phyloP scores from a whole-genome alignment of 2,113 vertebrate genomes.

The Lophius piscatorius region DNA sequence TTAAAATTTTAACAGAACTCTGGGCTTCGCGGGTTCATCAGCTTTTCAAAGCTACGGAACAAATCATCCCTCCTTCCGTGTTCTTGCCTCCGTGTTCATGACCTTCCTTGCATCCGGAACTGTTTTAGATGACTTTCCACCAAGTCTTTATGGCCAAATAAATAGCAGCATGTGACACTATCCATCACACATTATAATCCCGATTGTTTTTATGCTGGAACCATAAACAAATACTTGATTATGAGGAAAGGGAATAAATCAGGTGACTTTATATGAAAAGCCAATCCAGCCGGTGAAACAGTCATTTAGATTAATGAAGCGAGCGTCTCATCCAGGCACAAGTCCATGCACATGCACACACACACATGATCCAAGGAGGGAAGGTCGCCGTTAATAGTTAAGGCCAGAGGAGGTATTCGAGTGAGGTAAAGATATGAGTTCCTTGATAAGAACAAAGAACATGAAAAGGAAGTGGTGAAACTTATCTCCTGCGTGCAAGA shows the following conservation, averaged over 20 bases:
- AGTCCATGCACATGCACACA: conserved; percentile 12
- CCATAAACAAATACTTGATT: conserved; percentile 84
- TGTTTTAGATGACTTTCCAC: conserved; percentile 72
- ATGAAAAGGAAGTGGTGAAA: conserved; percentile 22
- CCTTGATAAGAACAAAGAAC: conserved; percentile 25
- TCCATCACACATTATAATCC: conserved; percentile 79
- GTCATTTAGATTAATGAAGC: conserved; percentile 77
- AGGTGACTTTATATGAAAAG: conserved; percentile 59
- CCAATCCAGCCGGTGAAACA: conserved; percentile 59
- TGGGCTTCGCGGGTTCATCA: conserved; percentile 82
- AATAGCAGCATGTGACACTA: conserved; percentile 74
- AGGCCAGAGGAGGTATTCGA: conserved; percentile 10
- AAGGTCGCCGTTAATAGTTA: conserved; percentile 18
- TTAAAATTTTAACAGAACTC: conserved; percentile 86
- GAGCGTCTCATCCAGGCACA: conserved; percentile 9
- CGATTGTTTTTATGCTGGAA: conserved; percentile 82
- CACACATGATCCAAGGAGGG: conserved; percentile 13
- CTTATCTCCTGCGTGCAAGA: conserved; percentile 23
- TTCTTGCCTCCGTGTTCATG: conserved; percentile 66
- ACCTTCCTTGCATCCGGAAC: conserved; percentile 78
- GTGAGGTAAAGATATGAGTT: conserved; percentile 27
- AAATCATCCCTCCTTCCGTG: conserved; percentile 63
- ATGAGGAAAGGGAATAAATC: conserved; percentile 79
- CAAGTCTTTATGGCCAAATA: conserved; percentile 80
- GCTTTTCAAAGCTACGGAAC: conserved; percentile 82